Base-by-base conservation (phyloP, 2,113 vertebrate genomes). In the Callipepla squamata region DNA sequence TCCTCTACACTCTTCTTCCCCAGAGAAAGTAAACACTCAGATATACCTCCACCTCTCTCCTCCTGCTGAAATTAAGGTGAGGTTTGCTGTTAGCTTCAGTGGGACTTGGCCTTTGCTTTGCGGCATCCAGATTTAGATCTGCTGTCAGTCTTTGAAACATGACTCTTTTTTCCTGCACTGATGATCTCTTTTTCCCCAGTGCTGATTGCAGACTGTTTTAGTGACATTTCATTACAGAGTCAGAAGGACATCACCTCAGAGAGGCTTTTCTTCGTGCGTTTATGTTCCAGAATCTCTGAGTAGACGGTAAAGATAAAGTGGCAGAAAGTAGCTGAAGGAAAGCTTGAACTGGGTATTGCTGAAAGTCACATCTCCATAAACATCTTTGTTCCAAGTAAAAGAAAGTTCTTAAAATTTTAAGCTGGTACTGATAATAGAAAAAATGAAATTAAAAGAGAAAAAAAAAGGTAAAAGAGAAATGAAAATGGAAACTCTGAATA, bases 141-240 rank as follows among this genome's bases (percentile, higher is more conserved):
- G 50, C 76, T 91, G 44, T 80, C 90, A 93, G 40, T 81, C 57
- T 70, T 62, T 90, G 45, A 96, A 91, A 91, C 51, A 69, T 11
- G 3, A 47, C 30, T 69, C 58, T 85, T 2, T 3, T 87, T 80
- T 83, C 36, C 79, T 61, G n/a, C 44, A 68, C 7, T 86, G 79
- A 28, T 58, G 25, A 85, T 91, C 77, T 36, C 3, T 25, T 53
- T 76, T 77, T 65, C 21, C 57, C n/a, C n/a, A 38, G 72, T 80
- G 44, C 21, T 80, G 32, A 89, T 77, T 91, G 42, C 47, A 90
- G 42, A 8, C 38, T 89, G 15, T 53, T 94, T 85, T 93, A 78
- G 77, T 73, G 82, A 38, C 59, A 80, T 96, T 96, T 89, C 50
- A 48, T 91, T 93, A 81, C 45, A 61, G 68, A 94, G 7, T 90